Conservation (phyloP, 2,797 vertebrate genomes). For the Acrocephalus scirpaceus region DNA sequence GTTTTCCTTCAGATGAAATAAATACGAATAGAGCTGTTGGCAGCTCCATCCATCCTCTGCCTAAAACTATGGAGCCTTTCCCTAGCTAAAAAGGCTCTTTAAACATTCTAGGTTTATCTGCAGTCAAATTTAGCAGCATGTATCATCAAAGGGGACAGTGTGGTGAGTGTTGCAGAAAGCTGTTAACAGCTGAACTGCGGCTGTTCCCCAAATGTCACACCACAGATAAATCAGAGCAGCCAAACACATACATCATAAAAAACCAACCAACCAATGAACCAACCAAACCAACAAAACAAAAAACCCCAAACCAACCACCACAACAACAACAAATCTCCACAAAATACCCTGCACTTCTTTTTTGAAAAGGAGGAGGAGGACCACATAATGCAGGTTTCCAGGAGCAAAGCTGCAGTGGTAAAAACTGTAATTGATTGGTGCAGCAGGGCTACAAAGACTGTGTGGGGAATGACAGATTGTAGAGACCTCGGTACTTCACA, state of each 20-base stretch:
- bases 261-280: neutral
- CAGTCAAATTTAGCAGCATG: slow-evolving; percentile 10
- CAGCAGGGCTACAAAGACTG: neutral
- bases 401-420: neutral
- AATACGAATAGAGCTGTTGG: neutral
- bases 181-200: neutral
- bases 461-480: neutral
- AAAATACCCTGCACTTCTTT: neutral
- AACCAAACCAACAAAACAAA: neutral
- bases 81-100: neutral
- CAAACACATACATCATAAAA: neutral
- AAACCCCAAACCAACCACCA: neutral
- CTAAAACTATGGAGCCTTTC: neutral
- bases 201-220: neutral
- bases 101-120: neutral
- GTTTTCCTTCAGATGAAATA: neutral
- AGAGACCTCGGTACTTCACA: neutral
- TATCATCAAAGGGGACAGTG: neutral
- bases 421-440: neutral
- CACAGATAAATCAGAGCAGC: neutral
- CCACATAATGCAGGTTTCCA: neutral
- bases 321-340: no score
- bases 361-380: neutral
- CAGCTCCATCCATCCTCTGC: neutral
- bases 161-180: neutral